Percentiles rank a stretch among this genome's conserved stretches.
Conservation (phyloP, 2,113 vertebrate species). For the Carettochelys insculpta region DNA sequence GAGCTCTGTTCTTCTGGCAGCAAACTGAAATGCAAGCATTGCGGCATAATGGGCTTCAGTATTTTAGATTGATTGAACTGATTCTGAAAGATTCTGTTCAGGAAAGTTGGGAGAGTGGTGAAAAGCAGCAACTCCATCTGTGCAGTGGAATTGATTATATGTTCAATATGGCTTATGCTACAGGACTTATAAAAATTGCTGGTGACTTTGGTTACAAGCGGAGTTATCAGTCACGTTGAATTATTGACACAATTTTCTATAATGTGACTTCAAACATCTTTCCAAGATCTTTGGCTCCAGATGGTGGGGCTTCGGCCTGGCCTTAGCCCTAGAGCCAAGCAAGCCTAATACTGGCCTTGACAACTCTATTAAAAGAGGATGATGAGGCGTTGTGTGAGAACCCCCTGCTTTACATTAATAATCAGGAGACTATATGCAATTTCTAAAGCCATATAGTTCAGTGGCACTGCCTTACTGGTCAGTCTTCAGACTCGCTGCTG, state of each 20-base stretch:
- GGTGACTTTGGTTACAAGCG: conserved; percentile 55
- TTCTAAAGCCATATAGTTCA: not conserved
- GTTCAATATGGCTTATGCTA: conserved; percentile 55
- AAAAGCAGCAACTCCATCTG: conserved; percentile 25
- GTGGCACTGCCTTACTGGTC: not conserved
- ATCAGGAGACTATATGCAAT: too few relatives aligned
- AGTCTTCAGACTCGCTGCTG: not conserved
- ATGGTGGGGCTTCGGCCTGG: too few relatives aligned
- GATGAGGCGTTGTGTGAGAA: too few relatives aligned
- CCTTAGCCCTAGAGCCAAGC: too few relatives aligned
- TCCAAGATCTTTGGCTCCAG: not conserved
- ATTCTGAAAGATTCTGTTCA: conserved; percentile 34
- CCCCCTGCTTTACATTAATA: too few relatives aligned
- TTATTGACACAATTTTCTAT: conserved; percentile 65
- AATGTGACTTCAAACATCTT: conserved; percentile 44
- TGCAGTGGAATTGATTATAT: conserved; percentile 57
- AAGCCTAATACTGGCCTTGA: too few relatives aligned
- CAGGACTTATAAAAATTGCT: conserved; percentile 58
- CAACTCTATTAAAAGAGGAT: too few relatives aligned
- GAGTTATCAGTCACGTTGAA: conserved; percentile 60
- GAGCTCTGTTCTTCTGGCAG: not conserved
- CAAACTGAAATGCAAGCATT: not conserved
- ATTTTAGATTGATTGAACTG: conserved; percentile 37
- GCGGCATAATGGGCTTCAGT: conserved; percentile 9
- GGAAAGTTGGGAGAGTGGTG: not conserved